Percentiles rank a stretch among this genome's conserved stretches.
Evolutionary conservation across 2,888 invertebrate genomes (phyloP).

Genomic region (Drosophila heteroneura): DNA sequence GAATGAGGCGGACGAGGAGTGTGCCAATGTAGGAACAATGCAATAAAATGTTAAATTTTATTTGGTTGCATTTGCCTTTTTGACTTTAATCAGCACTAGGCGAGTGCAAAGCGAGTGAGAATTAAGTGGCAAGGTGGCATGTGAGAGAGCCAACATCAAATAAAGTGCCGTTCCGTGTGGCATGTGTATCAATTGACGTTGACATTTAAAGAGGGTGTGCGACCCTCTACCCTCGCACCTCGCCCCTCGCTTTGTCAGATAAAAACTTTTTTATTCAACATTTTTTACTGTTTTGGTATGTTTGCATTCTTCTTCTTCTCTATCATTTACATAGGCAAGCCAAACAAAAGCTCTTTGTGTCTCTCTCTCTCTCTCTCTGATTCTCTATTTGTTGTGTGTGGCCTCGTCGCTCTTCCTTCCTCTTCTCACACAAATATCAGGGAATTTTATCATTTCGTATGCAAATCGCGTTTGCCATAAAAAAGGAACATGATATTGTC

Average conservation of each 20-base stretch:
- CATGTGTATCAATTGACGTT: constrained; percentile 32
- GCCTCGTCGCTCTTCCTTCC: not conserved
- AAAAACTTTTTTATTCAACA: constrained; percentile 51
- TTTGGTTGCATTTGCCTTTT: constrained; percentile 30
- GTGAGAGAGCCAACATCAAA: constrained; percentile 20
- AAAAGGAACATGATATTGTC: constrained; percentile 50
- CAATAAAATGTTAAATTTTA: constrained; percentile 30
- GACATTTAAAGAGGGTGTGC: constrained; percentile 6
- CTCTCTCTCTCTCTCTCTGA: constrained; percentile 1
- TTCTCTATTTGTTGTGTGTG: not conserved
- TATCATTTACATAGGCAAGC: constrained; percentile 28
- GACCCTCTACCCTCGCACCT: not conserved
- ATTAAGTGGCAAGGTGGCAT: constrained; percentile 42
- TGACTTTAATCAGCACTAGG: constrained; percentile 58
- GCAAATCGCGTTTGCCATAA: constrained; percentile 73
- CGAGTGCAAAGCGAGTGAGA: constrained; percentile 47
- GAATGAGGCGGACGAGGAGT: not conserved
- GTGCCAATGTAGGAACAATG: constrained; percentile 8
- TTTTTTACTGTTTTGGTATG: constrained; percentile 37
- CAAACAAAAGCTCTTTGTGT: constrained; percentile 34
- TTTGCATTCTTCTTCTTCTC: constrained; percentile 19
- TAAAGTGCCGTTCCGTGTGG: constrained; percentile 39
- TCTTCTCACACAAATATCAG: constrained; percentile 44
- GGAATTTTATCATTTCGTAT: constrained; percentile 71
- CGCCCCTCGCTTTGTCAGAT: constrained; percentile 26